Base-by-base conservation (phyloP, 2,797 vertebrate genomes). In the Tauraco hartlaubi region DNA sequence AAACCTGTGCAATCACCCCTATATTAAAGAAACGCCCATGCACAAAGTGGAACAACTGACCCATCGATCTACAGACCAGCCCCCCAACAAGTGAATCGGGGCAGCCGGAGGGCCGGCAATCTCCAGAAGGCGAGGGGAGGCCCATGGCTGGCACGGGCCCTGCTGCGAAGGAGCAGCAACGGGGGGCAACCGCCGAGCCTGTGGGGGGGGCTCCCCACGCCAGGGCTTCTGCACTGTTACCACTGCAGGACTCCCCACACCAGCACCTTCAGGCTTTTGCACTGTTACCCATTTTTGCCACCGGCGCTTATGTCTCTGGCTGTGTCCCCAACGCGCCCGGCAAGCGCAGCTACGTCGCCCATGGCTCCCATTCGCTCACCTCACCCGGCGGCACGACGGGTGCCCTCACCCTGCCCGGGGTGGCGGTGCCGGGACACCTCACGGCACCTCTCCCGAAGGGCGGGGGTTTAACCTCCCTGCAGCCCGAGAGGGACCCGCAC, bases 101-200 rank as follows among this genome's bases (percentile, higher is more conserved):
- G 54, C 26, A 33, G 54, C 12, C 5, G 6, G 54, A 7, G 4
- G 19, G 17, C 19, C 2, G 8, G 5, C 3, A 1, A 9, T 2
- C 18, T 63, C 49, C n/a, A n/a, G 15, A 43, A 25, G 67, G 35
- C 25, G 33, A 52, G 9, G 3, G 8, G 22, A 43, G 26, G 28
- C 19, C 20, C 0, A 20, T 3, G 2, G 1, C 37, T 3, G 37
- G 44, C 33, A 9, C 0, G 5, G 18, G 44, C 49, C 43, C 21
- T 3, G 13, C 39, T 4, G 5, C 0, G 14, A 37, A 23, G 21
- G 9, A 39, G 33, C 46, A 33, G 51, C 19, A 35, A 11, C 1
- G 3, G 4, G 26, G 33, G 33, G 12, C 0, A 1, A 63, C 4
- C 0, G 4, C 25, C 5, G 1, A 18, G 37, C 21, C 54, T 3